Evolutionary conservation across 1,140 invertebrate species (phyloP).

Genomic region (Drosophila serrata): DNA sequence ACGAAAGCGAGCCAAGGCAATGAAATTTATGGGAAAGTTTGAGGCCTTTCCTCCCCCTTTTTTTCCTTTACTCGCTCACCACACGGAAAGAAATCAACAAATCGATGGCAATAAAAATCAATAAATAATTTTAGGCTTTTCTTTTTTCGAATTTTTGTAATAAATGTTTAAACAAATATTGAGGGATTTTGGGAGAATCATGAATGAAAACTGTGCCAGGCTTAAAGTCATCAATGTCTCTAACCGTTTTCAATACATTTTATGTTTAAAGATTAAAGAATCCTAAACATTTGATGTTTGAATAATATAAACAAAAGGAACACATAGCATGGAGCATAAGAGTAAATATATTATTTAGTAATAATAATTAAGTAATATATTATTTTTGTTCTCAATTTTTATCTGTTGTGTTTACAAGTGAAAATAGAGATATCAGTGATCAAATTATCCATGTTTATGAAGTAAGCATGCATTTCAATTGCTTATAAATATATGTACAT

Average conservation of each 20-base stretch:
- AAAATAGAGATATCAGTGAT: no score
- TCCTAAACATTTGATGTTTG: no score
- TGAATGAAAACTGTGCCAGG: not conserved
- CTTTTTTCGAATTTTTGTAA: not conserved
- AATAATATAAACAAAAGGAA: no score
- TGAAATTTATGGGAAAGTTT: conserved; percentile 59
- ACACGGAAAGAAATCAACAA: conserved; percentile 6
- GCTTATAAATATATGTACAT: no score
- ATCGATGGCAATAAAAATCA: conserved; percentile 2
- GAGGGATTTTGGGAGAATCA: not conserved
- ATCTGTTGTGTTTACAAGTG: no score
- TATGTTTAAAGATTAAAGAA: not conserved
- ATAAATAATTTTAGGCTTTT: not conserved
- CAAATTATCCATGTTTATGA: no score
- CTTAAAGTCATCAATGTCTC: not conserved
- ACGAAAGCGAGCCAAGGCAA: conserved; percentile 38
- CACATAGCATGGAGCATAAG: no score
- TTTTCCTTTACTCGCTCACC: not conserved
- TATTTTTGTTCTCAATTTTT: no score
- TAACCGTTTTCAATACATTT: no score
- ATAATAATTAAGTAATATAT: no score
- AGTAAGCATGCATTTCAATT: no score
- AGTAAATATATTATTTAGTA: no score
- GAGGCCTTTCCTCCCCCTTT: conserved; percentile 14
- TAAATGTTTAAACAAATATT: not conserved